phyloP scores from a whole-genome alignment of 2,888 invertebrate genomes.

The Hecatera dysodea region DNA sequence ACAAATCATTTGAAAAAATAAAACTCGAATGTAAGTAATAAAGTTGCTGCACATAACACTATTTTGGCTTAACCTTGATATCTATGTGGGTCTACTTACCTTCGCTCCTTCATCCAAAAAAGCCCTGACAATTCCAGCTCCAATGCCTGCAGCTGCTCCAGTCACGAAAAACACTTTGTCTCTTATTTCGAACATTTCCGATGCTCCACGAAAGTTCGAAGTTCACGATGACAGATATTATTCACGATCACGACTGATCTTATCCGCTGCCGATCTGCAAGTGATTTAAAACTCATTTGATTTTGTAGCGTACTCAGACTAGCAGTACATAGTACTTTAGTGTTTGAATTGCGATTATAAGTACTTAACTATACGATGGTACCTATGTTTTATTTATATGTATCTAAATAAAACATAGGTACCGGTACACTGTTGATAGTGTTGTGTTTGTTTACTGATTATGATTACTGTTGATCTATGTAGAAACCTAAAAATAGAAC shows the following conservation, averaged over 20 bases:
- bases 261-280: constrained; percentile 5
- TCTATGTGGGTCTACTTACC: constrained; percentile 67
- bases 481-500: too few relatives aligned
- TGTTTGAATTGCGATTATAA: too few relatives aligned
- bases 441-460: constrained; percentile 4
- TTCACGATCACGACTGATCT: constrained; percentile 26
- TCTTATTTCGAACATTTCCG: constrained; percentile 74
- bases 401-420: too few relatives aligned
- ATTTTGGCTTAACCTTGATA: too few relatives aligned
- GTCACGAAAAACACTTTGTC: constrained; percentile 82
- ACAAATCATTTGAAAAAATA: too few relatives aligned
- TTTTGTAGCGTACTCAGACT: background rate
- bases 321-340: too few relatives aligned
- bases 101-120: constrained; percentile 80
- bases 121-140: constrained; percentile 77
- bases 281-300: constrained; percentile 6
- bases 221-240: background rate
- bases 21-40: too few relatives aligned
- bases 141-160: constrained; percentile 83
- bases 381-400: background rate
- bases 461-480: background rate
- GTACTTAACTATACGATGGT: background rate
- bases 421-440: background rate
- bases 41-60: too few relatives aligned
- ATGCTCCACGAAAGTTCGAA: constrained; percentile 1